phyloP scores from a whole-genome alignment of 1,140 invertebrate genomes.

The Microplitis demolitor region DNA sequence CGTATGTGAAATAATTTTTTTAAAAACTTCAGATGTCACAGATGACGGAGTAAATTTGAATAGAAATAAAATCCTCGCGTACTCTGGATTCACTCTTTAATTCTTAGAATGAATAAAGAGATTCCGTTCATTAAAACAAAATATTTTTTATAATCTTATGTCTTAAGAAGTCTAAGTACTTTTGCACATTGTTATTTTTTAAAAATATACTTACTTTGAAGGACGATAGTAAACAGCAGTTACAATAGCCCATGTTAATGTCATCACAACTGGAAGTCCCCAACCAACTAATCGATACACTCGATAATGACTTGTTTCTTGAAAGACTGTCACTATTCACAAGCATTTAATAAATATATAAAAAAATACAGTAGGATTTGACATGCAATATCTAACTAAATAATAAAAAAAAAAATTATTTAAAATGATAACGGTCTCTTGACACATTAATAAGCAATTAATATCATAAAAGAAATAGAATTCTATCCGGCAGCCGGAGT shows the following conservation, averaged over 20 bases:
- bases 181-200: too few relatives aligned
- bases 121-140: too few relatives aligned
- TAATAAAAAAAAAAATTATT: neutral
- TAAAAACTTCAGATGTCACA: neutral
- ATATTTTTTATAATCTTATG: too few relatives aligned
- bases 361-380: neutral
- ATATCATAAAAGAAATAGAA: too few relatives aligned
- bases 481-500: too few relatives aligned
- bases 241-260: constrained; percentile 72
- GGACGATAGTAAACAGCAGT: constrained; percentile 65
- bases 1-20: neutral
- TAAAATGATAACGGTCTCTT: too few relatives aligned
- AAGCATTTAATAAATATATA: constrained; percentile 16
- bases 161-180: too few relatives aligned
- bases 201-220: constrained; percentile 50
- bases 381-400: neutral
- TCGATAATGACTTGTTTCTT: constrained; percentile 73
- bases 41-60: too few relatives aligned
- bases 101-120: too few relatives aligned
- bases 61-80: too few relatives aligned
- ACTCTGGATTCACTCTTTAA: too few relatives aligned
- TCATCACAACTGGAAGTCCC: constrained; percentile 78
- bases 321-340: constrained; percentile 74
- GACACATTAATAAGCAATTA: too few relatives aligned
- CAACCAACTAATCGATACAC: constrained; percentile 80